Evolutionary conservation across 2,888 invertebrate species (phyloP), one percentile per base, ranked within the genome.

Genomic region (Sthenelais limicola): DNA sequence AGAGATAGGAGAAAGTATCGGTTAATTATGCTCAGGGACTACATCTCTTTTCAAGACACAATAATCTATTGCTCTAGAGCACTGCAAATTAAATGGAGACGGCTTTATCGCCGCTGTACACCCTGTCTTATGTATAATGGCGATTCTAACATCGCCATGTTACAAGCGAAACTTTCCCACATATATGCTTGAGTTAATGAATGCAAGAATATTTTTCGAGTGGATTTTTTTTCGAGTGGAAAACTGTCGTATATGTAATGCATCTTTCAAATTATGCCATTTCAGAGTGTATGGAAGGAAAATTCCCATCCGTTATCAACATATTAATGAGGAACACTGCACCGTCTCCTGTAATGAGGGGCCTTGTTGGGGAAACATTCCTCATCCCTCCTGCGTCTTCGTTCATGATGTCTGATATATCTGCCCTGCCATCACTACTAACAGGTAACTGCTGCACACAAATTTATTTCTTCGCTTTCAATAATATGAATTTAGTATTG

Each of bases 361-460:
- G 30, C 1, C 49, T 47, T 3, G n/a, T 47, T 47, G 67, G 67
- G 3, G 48, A 47, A 32, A 26, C 4, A 4, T 67, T 48, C 62
- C 58, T 74, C 47, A 26, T 74, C 18, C 70, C 74, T 24, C 74
- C 74, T 21, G 52, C 54, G 15, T 62, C 52, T 24, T 48, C 66
- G 18, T 74, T 74, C 47, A n/a, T 74, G 30, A 35, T 74, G 28
- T 73, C 74, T 21, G 72, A 72, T 48, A 28, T 74, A 43, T 56
- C 62, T n/a, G 15, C 48, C 54, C 21, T 73, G 32, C 43, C 54
- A n/a, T 66, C 70, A 3, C 69, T 74, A 5, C 28, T 67, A 28
- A 21, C 15, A n/a, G 74, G 74, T 74, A 35, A 5, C 48, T 38
- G 21, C n/a, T 24, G 47, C n/a, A n/a, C n/a, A n/a, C n/a, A n/a